A percentile compares a stretch with the other conserved stretches of the same genome.
Evolutionary conservation across 2,113 vertebrate species (phyloP).

Genomic region (Motacilla alba): DNA sequence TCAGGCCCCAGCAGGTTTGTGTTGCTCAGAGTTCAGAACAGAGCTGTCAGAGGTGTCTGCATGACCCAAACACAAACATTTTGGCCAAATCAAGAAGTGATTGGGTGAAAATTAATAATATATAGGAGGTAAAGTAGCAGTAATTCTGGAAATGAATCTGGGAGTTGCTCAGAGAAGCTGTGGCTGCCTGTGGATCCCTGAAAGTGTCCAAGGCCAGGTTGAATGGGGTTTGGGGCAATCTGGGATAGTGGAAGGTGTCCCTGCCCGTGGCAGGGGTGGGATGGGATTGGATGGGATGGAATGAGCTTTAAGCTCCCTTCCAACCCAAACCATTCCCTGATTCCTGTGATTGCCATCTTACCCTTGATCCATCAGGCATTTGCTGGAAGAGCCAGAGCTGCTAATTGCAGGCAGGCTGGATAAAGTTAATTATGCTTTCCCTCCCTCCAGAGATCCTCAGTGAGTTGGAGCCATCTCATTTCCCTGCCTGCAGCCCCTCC

Average conservation of each 20-base stretch:
- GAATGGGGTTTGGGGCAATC: neutral
- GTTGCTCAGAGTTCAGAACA: neutral
- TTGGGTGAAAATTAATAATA: neutral
- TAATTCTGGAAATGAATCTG: neutral
- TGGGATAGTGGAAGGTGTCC: neutral
- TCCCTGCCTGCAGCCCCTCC: neutral
- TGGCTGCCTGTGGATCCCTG: neutral
- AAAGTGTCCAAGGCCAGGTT: rapidly evolving
- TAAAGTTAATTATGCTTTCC: neutral
- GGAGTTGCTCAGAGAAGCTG: neutral
- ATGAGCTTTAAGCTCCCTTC: neutral
- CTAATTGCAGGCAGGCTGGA: neutral
- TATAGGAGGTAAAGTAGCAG: neutral
- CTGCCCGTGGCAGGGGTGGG: neutral
- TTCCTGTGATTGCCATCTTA: neutral
- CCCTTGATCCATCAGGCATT: neutral
- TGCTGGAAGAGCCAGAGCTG: neutral
- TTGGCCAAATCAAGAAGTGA: neutral
- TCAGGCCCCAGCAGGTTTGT: neutral
- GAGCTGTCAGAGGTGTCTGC: neutral
- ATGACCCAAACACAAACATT: neutral
- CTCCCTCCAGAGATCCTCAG: neutral
- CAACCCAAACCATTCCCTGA: neutral
- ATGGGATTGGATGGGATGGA: neutral
- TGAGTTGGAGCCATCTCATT: neutral